Base-by-base conservation (phyloP, 2,888 invertebrate genomes). In the Tiphia femorata region DNA sequence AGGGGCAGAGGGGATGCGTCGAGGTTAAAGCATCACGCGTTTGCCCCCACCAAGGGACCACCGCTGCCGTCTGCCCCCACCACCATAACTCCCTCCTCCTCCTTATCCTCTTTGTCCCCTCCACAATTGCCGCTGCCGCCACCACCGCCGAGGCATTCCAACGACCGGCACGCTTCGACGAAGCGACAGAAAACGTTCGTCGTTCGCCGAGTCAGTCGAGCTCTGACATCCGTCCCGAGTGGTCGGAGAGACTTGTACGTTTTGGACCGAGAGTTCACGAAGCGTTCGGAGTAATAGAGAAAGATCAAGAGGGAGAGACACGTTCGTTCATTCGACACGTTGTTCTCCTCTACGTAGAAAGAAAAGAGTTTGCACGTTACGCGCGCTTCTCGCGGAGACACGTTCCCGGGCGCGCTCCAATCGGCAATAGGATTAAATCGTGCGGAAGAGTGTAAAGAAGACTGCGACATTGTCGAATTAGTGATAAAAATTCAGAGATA, bases 11-110 rank as follows among this genome's bases (percentile, higher is more conserved):
- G 73, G 73, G 72, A 77, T 73, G 42, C n/a, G 73, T 71, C 73
- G 76, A 75, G 76, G 76, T 74, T 74, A 66, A 72, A 80, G 71
- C 80, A 79, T 81, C 82, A 80, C 81, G 81, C 80, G 81, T 76
- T 75, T n/a, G 67, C 64, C 72, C 77, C 78, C 72, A 70, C 79
- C 64, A 21, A 21, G 25, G 51, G 55, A 37, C 70, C 70, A 59
- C 75, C 61, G 58, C 68, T 48, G 29, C 49, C 41, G 49, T 30
- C 46, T 60, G 14, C 68, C 70, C 58, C 74, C 62, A 58, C 69
- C 50, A 37, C 49, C 41, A 46, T 63, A 68, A 62, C 73, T 35
- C 55, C 58, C 65, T 49, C 70, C 58, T 57, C 64, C 49, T 58
- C 62, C 60, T 47, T 44, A 50, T 25, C 42, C 47, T 40, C 25